Conservation (phyloP, 2,113 vertebrate genomes). For the Peucedramus taeniatus region DNA sequence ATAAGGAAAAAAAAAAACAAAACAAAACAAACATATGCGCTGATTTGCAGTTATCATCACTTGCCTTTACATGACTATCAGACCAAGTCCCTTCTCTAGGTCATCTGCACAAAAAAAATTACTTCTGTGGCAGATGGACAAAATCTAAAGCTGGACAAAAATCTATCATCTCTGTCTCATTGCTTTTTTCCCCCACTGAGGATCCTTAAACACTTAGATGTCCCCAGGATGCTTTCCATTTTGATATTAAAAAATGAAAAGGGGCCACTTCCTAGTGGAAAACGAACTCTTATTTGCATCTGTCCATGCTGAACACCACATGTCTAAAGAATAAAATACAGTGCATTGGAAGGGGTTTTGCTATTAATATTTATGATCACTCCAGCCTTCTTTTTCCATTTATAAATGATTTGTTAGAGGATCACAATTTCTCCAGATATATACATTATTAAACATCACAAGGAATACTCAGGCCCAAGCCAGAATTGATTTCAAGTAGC, state of each 20-base stretch:
- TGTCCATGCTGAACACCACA: neutral
- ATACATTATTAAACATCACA: slow-evolving; percentile 19
- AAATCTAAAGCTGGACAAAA: neutral
- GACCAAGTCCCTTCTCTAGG: neutral
- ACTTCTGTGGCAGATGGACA: neutral
- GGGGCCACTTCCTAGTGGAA: neutral
- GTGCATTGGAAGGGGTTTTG: neutral
- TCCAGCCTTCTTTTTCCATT: slow-evolving; percentile 18
- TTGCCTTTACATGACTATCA: neutral
- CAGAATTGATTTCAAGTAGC: neutral
- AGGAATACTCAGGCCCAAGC: neutral
- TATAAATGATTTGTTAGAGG: slow-evolving; percentile 37
- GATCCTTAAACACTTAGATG: neutral
- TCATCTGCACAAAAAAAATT: neutral
- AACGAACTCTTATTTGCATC: neutral
- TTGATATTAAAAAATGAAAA: neutral
- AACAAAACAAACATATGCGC: neutral
- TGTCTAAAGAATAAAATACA: neutral
- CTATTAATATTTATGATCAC: neutral
- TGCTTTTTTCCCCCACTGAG: neutral
- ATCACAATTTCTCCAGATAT: neutral
- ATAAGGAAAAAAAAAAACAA: neutral
- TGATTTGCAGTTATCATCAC: neutral
- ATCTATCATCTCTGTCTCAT: neutral
- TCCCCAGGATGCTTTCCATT: neutral